Evolutionary conservation across 2,888 invertebrate species (phyloP).

Genomic region (Amblyjoppa proteus): DNA sequence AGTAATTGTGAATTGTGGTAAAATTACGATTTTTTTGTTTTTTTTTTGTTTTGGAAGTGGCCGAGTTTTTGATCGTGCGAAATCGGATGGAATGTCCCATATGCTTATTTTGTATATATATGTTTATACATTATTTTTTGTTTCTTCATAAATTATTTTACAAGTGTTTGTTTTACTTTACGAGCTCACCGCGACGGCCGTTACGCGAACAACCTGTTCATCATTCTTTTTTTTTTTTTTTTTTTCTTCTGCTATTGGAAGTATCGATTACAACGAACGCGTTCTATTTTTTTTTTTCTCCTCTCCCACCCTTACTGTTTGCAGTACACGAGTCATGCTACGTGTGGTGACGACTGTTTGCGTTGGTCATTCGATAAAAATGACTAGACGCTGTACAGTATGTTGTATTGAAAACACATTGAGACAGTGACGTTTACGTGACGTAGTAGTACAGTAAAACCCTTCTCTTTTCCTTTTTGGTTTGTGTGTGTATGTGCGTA

Average conservation of each 20-base stretch:
- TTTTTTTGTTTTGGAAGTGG: too few relatives aligned
- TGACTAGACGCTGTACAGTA: conserved; percentile 62
- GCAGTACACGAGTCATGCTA: conserved; percentile 29
- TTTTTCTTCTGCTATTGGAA: conserved; percentile 46
- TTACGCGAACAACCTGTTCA: background rate
- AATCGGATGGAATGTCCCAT: too few relatives aligned
- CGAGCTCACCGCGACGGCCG: conserved; percentile 6
- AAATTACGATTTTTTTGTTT: too few relatives aligned
- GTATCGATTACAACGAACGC: conserved; percentile 28
- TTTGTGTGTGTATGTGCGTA: background rate
- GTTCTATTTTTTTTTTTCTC: conserved; percentile 22
- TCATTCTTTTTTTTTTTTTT: background rate
- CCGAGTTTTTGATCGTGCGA: too few relatives aligned
- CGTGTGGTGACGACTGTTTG: conserved; percentile 48
- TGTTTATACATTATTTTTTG: conserved; percentile 18
- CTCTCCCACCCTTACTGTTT: conserved; percentile 16
- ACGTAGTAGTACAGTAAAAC: conserved; percentile 29
- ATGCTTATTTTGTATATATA: background rate
- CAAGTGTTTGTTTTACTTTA: background rate
- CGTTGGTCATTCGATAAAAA: conserved; percentile 63
- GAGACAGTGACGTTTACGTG: conserved; percentile 30
- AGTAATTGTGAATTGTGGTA: too few relatives aligned
- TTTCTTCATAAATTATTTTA: conserved; percentile 34
- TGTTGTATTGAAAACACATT: background rate
- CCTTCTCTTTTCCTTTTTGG: background rate